phyloP scores from a whole-genome alignment of 2,797 vertebrate genomes.

The Microchirus variegatus region DNA sequence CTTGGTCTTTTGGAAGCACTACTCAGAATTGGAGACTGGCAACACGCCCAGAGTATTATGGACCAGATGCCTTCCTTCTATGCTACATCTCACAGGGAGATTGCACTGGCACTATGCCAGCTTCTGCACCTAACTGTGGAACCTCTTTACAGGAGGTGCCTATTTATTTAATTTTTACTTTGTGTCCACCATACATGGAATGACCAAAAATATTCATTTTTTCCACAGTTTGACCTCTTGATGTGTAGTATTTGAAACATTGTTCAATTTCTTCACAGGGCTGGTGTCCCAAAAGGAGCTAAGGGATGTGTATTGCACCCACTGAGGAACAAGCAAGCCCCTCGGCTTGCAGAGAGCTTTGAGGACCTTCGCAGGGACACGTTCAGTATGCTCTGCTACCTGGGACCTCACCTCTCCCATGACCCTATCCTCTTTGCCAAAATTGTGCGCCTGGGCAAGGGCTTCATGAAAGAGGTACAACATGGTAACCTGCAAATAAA shows the following conservation, averaged over 20 bases:
- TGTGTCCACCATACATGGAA: constrained; percentile 10
- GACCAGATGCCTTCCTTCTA: constrained; percentile 98
- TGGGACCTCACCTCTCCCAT: constrained; percentile 95
- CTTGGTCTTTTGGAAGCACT: constrained; percentile 95
- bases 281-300: constrained; percentile 94
- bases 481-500: background rate
- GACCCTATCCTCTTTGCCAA: constrained; percentile 97
- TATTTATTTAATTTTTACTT: constrained; percentile 24
- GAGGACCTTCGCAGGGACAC: constrained; percentile 92
- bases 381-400: constrained; percentile 95
- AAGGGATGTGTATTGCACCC: constrained; percentile 84
- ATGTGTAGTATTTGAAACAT: background rate
- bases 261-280: constrained; percentile 73
- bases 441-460: constrained; percentile 94
- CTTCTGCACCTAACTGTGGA: constrained; percentile 94
- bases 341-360: constrained; percentile 89
- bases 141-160: constrained; percentile 94
- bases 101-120: constrained; percentile 94
- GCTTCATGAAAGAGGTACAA: constrained; percentile 97
- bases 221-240: background rate
- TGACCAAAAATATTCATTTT: constrained; percentile 2
- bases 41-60: constrained; percentile 96
- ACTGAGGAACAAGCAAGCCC: constrained; percentile 88
- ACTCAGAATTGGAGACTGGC: constrained; percentile 96
- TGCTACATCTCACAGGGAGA: constrained; percentile 93